Evolutionary conservation across 2,113 vertebrate genomes (phyloP).

Genomic region (Potamarius usumacintae): DNA sequence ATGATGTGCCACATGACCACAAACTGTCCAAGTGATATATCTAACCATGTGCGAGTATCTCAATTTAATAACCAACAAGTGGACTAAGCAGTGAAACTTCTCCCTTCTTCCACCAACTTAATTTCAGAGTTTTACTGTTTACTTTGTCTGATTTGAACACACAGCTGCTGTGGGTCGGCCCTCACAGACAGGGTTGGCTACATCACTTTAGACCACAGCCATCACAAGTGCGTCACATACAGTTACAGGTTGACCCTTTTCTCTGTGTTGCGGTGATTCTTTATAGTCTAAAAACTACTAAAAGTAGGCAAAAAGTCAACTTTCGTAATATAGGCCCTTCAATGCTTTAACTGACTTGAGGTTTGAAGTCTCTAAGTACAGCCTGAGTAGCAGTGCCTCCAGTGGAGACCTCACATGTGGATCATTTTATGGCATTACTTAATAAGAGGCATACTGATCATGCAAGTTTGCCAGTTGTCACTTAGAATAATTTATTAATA

Average conservation of each 20-base stretch:
- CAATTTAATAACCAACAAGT: neutral
- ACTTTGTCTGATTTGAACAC: slow-evolving; percentile 11
- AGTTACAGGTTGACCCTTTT: neutral
- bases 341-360: neutral
- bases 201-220: neutral
- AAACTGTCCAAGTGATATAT: too few relatives aligned
- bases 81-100: neutral
- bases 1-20: neutral
- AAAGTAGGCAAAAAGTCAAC: neutral
- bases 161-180: neutral
- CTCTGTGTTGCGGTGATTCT: neutral
- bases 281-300: neutral
- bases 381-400: neutral
- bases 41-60: neutral
- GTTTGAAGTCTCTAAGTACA: neutral
- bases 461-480: neutral
- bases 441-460: neutral
- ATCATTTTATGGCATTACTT: neutral
- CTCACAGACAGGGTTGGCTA: too few relatives aligned
- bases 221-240: neutral
- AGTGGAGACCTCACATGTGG: neutral
- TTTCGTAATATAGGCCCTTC: neutral
- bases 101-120: neutral
- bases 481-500: neutral
- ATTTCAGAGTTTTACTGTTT: slow-evolving; percentile 3